A percentile compares a stretch with the other conserved stretches of the same genome.
These are phyloP conservation scores for Dysdera silvatica DNA, from an alignment of 1,140 invertebrate species.

Conservation along the genomic window DNA sequence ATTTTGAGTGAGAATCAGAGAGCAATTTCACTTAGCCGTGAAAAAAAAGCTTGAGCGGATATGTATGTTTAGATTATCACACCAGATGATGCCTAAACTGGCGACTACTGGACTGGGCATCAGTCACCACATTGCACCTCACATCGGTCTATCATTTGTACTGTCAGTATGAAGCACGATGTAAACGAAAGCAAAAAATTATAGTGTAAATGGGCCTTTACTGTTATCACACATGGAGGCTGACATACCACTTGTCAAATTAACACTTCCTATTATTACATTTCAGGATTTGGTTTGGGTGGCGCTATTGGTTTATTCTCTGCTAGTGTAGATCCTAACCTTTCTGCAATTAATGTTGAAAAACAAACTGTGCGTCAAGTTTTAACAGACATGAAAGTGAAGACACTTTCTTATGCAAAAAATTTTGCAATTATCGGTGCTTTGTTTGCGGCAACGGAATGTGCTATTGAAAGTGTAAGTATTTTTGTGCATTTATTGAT, in stretches of 20 bases:
- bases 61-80: too few species aligned
- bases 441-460: constrained; percentile 87
- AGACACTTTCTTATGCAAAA: constrained; percentile 87
- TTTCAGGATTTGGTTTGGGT: constrained; percentile 80
- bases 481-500: background rate
- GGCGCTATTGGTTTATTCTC: constrained; percentile 90
- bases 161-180: too few species aligned
- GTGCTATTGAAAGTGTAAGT: constrained; percentile 77
- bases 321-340: constrained; percentile 85
- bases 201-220: too few species aligned
- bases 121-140: too few species aligned
- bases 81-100: too few species aligned
- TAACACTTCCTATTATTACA: constrained; percentile 7
- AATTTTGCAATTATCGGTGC: constrained; percentile 93
- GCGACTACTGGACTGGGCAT: too few species aligned
- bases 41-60: too few species aligned
- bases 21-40: too few species aligned
- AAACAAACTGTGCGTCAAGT: constrained; percentile 75
- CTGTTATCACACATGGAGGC: too few species aligned
- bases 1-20: too few species aligned
- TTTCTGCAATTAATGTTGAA: constrained; percentile 59
- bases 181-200: too few species aligned
- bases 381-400: constrained; percentile 81
- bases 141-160: too few species aligned
- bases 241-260: background rate